phyloP scores from a whole-genome alignment of 2,113 vertebrate species.

The Orthonyx spaldingii region DNA sequence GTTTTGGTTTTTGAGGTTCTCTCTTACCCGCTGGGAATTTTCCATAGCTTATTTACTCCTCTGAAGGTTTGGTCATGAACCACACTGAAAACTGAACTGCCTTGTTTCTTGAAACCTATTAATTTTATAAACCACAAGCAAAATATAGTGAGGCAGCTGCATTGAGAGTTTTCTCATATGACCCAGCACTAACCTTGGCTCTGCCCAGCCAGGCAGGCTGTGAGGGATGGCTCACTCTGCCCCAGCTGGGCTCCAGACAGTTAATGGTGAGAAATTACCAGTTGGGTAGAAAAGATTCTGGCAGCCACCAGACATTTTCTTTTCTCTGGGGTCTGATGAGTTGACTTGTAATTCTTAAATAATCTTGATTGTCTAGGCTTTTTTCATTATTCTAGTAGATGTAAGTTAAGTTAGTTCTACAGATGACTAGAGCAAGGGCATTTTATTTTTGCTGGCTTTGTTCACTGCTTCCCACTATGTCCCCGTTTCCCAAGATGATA shows the following conservation, averaged over 20 bases:
- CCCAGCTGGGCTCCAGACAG: background rate
- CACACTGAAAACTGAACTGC: slow-evolving; percentile 37
- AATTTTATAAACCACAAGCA: slow-evolving; percentile 53
- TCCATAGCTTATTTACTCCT: slow-evolving; percentile 14
- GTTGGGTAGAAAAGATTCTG: background rate
- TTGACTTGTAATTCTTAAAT: background rate
- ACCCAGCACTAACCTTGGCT: background rate
- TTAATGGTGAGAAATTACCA: background rate
- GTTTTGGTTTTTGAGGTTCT: slow-evolving; percentile 25
- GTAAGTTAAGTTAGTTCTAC: background rate
- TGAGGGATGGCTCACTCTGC: background rate
- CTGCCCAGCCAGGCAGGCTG: background rate
- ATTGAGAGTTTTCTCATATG: background rate
- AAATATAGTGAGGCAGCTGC: slow-evolving; percentile 47
- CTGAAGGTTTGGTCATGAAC: slow-evolving; percentile 24
- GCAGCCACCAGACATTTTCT: background rate
- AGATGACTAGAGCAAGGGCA: background rate
- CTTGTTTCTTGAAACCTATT: slow-evolving; percentile 53
- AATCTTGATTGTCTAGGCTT: background rate
- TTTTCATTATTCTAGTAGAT: background rate
- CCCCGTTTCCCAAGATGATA: background rate
- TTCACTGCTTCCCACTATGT: background rate
- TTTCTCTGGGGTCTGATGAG: background rate
- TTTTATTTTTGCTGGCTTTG: background rate
- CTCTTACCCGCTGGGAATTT: slow-evolving; percentile 21